Conservation (phyloP, 2,888 invertebrate genomes). For the Maniola hyperantus region DNA sequence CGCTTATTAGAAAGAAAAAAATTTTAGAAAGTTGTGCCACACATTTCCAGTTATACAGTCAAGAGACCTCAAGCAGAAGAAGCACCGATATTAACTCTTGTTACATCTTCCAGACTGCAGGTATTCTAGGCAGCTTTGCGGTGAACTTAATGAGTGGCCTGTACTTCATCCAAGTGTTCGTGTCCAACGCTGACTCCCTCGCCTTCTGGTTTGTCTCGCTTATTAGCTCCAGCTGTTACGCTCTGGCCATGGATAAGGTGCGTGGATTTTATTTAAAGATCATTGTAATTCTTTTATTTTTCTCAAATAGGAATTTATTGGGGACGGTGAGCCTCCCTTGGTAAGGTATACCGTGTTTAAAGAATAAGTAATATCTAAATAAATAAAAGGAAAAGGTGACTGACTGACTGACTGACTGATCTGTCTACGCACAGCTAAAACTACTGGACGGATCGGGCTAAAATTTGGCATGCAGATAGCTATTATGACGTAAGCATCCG, state of each 20-base stretch:
- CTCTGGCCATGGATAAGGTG: constrained; percentile 93
- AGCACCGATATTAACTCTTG: not conserved
- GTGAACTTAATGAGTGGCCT: constrained; percentile 90
- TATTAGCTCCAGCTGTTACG: constrained; percentile 91
- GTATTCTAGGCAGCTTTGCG: constrained; percentile 89
- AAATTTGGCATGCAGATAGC: too few relatives aligned
- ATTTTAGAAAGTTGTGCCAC: too few relatives aligned
- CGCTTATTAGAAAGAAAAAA: too few relatives aligned
- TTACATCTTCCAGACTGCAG: constrained; percentile 85
- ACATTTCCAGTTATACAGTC: too few relatives aligned
- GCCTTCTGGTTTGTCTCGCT: constrained; percentile 90
- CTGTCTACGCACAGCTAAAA: too few relatives aligned
- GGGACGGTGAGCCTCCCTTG: not conserved
- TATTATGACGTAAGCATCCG: too few relatives aligned
- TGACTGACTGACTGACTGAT: too few relatives aligned
- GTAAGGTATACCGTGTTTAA: not conserved
- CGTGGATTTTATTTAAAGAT: constrained; percentile 15
- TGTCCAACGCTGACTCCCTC: constrained; percentile 85
- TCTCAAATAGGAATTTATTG: not conserved
- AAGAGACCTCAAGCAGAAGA: too few relatives aligned
- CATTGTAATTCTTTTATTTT: not conserved
- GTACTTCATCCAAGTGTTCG: constrained; percentile 91
- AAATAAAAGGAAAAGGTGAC: too few relatives aligned
- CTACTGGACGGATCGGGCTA: too few relatives aligned
- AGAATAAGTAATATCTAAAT: too few relatives aligned